phyloP scores from a whole-genome alignment of 2,797 vertebrate species.

The Onychomys torridus region DNA sequence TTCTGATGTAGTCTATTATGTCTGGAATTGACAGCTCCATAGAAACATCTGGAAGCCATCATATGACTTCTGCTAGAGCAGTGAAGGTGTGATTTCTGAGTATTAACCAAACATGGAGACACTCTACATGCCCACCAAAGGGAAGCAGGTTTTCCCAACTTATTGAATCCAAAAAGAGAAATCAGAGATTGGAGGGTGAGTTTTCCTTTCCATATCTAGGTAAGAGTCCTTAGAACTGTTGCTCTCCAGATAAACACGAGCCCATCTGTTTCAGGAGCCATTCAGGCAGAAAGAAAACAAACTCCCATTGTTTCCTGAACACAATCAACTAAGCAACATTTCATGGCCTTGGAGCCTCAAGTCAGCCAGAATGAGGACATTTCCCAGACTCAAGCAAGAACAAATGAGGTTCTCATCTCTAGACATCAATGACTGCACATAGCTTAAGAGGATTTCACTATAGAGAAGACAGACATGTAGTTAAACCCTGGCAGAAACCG shows the following conservation, averaged over 20 bases:
- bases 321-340: not conserved
- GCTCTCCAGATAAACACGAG: not conserved
- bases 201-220: constrained; percentile 56
- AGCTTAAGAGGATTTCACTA: not conserved
- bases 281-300: not conserved
- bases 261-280: not conserved
- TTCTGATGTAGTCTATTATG: constrained; percentile 59
- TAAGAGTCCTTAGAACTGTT: not conserved
- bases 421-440: not conserved
- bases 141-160: constrained; percentile 69
- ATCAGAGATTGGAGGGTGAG: not conserved
- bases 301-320: not conserved
- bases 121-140: constrained; percentile 44
- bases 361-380: not conserved
- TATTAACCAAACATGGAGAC: constrained; percentile 42
- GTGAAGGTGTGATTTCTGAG: constrained; percentile 59
- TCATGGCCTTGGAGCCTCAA: not conserved
- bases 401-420: not conserved
- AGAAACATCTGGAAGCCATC: constrained; percentile 81
- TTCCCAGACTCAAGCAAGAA: not conserved
- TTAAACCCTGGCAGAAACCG: not conserved
- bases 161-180: constrained; percentile 59
- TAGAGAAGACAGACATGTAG: not conserved
- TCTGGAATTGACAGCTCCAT: constrained; percentile 39
- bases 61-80: constrained; percentile 65